Evolutionary conservation across 1,140 invertebrate genomes (phyloP), one percentile per base, ranked within the genome.

Genomic region (Monomorium pharaonis): DNA sequence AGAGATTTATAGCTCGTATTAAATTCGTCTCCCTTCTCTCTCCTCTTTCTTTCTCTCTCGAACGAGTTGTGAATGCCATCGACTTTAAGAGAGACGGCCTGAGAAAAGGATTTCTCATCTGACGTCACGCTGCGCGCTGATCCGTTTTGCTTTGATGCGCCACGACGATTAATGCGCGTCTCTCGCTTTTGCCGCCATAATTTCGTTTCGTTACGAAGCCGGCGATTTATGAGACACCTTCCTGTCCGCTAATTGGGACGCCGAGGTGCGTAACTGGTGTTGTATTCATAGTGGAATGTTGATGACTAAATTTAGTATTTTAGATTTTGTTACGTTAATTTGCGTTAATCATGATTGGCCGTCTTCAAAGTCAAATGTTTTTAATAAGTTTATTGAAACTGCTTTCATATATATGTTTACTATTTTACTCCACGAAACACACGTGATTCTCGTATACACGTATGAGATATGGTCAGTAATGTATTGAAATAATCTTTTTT

Each of bases 1-100:
- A 85, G 84, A 90, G 88, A 93, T 92, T 92, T 93, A 93, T 92
- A 89, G 89, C 85, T 74, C 74, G 87, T 88, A 90, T 92, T 90
- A 90, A 92, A 85, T 75, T 88, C 85, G 58, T 75, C 69, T 27
- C 1, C 6, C 7, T 42, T 10, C 21, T 10, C n/a, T 44, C 63
- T 24, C 21, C 21, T 27, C 33, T 37, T 18, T 14, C 62, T 42
- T n/a, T 33, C 16, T 62, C 16, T 62, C 1, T 24, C 56, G 88
- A 56, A 84, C 65, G 60, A 70, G 54, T 16, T 60, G 62, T 65
- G 74, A 89, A 89, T 70, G 80, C 81, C 83, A 78, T 85, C 78
- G 77, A 60, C 44, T 86, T 56, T 56, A 86, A 65, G 67, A 65
- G 67, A 67, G 56, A 44, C 37, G 18, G 14, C 37, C 24, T 12